phyloP scores from a whole-genome alignment of 2,888 invertebrate genomes.

The Xestoiulus laeticollis region DNA sequence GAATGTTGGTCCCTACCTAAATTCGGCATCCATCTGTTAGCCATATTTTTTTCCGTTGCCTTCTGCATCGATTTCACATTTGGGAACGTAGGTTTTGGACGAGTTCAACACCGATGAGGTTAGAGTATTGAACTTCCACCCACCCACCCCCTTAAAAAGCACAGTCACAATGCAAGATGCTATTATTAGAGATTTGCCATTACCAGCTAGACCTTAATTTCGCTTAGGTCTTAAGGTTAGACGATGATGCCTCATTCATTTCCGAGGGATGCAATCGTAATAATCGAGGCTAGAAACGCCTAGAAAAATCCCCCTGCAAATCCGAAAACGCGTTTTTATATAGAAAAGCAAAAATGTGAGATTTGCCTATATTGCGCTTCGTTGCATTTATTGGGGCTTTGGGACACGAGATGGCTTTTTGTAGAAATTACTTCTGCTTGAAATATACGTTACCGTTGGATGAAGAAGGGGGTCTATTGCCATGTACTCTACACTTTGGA shows the following conservation, averaged over 20 bases:
- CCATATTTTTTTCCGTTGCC: background rate
- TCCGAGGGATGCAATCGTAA: background rate
- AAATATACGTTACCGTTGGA: background rate
- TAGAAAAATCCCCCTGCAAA: background rate
- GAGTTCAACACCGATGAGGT: slow-evolving; percentile 11
- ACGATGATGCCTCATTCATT: background rate
- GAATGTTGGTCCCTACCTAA: background rate
- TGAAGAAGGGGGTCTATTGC: too few relatives aligned
- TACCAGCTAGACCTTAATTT: background rate
- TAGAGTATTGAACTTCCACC: slow-evolving; percentile 6
- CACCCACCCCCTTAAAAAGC: background rate
- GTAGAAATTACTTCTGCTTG: background rate
- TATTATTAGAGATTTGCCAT: background rate
- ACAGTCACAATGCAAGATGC: background rate
- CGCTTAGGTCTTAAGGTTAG: background rate
- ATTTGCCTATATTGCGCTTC: background rate
- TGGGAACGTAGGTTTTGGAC: background rate
- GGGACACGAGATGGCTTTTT: background rate
- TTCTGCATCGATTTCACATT: slow-evolving; percentile 13
- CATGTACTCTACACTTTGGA: background rate
- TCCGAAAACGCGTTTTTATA: background rate
- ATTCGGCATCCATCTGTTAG: slow-evolving; percentile 5
- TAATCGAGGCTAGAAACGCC: slow-evolving; percentile 3
- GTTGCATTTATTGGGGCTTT: background rate
- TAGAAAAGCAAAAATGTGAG: background rate